Base-by-base conservation (phyloP, 2,113 vertebrate genomes). In the Rhinichthys klamathensis region DNA sequence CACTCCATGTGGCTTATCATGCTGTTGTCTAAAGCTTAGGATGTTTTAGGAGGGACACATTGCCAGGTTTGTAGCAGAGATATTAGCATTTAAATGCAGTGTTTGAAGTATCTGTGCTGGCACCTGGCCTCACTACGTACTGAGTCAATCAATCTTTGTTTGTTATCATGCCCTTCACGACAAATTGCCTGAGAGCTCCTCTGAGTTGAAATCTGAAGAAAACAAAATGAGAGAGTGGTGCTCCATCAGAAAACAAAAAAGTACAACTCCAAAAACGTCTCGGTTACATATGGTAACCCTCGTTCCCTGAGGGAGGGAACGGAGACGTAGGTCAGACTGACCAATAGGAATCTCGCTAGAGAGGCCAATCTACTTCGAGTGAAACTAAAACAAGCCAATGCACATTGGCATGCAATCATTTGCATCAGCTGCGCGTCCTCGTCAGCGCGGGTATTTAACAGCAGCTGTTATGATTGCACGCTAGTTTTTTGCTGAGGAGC, bases 1-100 rank as follows among this genome's bases (percentile, higher is more conserved):
- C 56, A 46, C 41, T 80, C 46, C 25, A 54, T 80, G 38, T 51
- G 18, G 56, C 38, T 78, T 60, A 44, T 85, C 44, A 72, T 61
- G 35, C 32, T 65, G 83, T 63, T 85, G 65, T 82, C 72, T 84
- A 49, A 65, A 23, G 46, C 65, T 79, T 67, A 35, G 61, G 82
- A 77, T 72, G 83, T 54, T 90, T 83, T 65, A 16, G 85, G 35
- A 60, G 67, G 49, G 58, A 83, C 82, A 84, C 46, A 38, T 21
- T 51, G 30, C 76, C 63, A 10, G 65, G 81, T 76, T 77, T 74
- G 79, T 65, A 72, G 80, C 73, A 82, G 73, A 72, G 83, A 84
- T 82, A 91, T 91, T 91, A 89, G 87, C 90, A 91, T 91, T 91
- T 91, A 91, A 91, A 90, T 91, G 88, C 85, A 76, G 86, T 84